These are phyloP conservation scores for Drosophila engyochracea DNA, from an alignment of 2,888 invertebrate species.

Conservation along the genomic window DNA sequence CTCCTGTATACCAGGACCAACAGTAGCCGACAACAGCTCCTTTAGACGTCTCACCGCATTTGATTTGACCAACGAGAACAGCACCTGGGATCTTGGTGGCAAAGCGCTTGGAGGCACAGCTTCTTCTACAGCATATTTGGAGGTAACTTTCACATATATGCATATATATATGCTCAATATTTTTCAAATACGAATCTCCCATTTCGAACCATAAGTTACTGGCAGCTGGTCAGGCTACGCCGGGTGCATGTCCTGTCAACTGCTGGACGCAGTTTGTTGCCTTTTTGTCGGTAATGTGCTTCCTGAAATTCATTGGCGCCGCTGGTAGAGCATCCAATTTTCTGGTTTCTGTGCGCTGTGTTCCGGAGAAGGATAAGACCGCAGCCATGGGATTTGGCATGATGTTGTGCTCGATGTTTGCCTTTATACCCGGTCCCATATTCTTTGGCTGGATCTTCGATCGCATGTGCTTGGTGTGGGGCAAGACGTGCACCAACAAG, in stretches of 20 bases:
- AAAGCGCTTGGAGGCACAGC: background rate
- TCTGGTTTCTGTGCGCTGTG: slow-evolving; percentile 88
- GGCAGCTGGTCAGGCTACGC: slow-evolving; percentile 85
- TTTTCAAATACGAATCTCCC: background rate
- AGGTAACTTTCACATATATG: slow-evolving; percentile 41
- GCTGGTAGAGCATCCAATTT: slow-evolving; percentile 89
- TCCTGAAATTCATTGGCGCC: slow-evolving; percentile 87
- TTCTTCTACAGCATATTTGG: slow-evolving; percentile 20
- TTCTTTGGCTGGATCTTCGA: slow-evolving; percentile 90
- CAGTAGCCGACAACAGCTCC: slow-evolving; percentile 46
- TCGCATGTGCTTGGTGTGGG: slow-evolving; percentile 90
- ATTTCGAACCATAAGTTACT: slow-evolving; percentile 37
- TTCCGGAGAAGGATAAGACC: slow-evolving; percentile 90
- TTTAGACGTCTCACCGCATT: slow-evolving; percentile 75
- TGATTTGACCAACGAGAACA: slow-evolving; percentile 55
- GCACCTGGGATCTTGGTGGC: slow-evolving; percentile 26
- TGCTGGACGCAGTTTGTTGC: slow-evolving; percentile 87
- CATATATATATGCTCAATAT: too few relatives aligned
- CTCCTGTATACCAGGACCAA: slow-evolving; percentile 73
- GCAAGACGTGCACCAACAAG: slow-evolving; percentile 89
- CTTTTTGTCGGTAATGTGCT: slow-evolving; percentile 87
- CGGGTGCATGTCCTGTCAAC: slow-evolving; percentile 87
- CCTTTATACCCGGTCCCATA: slow-evolving; percentile 92
- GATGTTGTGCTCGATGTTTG: slow-evolving; percentile 89
- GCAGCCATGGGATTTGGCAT: slow-evolving; percentile 90